Base-by-base conservation (phyloP, 2,888 invertebrate species). In the Embidobia sp. region DNA sequence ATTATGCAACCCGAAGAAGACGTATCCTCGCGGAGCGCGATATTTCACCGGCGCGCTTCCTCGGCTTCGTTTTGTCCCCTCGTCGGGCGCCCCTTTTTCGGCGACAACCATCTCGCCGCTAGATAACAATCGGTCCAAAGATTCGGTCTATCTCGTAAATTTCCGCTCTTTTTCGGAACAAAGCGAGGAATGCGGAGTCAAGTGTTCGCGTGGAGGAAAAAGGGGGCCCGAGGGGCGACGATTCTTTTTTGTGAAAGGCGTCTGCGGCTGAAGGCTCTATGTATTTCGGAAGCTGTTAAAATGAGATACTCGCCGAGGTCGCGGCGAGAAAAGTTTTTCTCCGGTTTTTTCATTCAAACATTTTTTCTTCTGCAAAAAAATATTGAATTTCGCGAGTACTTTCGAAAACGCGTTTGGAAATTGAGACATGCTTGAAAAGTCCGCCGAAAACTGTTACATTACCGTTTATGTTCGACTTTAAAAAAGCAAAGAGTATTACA, bases 1-100 rank as follows among this genome's bases (percentile, higher is more conserved):
- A 70, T 70, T 70, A 70, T 70, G 70, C 70, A 70, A 70, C 61
- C 61, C 61, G 35, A 70, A 53, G 61, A 63, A 70, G 70, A 70
- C 70, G 61, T 63, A 63, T 63, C 15, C 27, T 13, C 16, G 15
- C 11, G 40, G 26, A 6, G 16, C 27, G 22, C 42, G 48, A 67
- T 67, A 67, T 57, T 67, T 67, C 57, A 66, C 61, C 48, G 26
- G n/a, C n/a, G n/a, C n/a, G n/a, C n/a, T n/a, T n/a, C n/a, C n/a
- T 8, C 8, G 15, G 3, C 11, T 27, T 8, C n/a, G 42, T 44
- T 44, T 44, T 2, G 19, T 40, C 22, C 22, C 6, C 22, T 22
- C 22, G 3, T 6, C 3, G 6, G 22, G 22, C 8, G 18, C 13
- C 15, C 55, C 10, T 8, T 48, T 72, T 48, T 31, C 2, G 37